A percentile compares a stretch with the other conserved stretches of the same genome.
These are phyloP conservation scores for Erinaceus europaeus DNA, from an alignment of 2,113 vertebrate genomes.

Conservation along the genomic window DNA sequence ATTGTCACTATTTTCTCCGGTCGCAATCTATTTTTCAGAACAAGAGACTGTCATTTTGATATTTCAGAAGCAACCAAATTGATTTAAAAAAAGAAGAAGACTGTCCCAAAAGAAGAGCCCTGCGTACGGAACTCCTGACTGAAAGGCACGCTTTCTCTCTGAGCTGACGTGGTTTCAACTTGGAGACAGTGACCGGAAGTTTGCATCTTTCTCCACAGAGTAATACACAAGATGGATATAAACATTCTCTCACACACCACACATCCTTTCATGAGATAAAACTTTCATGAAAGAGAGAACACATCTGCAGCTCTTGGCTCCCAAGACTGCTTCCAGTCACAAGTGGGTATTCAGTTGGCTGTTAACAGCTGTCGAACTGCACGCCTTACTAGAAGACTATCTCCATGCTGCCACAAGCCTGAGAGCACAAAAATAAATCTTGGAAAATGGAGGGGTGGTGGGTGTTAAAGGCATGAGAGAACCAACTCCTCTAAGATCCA, in stretches of 20 bases:
- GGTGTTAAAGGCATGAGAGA: not conserved
- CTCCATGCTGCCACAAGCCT: not conserved
- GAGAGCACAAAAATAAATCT: not conserved
- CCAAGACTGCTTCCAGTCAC: constrained; percentile 17
- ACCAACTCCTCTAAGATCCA: not conserved
- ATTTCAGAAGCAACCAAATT: constrained; percentile 42
- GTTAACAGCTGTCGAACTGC: not conserved
- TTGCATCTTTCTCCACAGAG: not conserved
- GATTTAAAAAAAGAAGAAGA: constrained; percentile 43
- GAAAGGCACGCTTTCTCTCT: not conserved
- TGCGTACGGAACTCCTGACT: not conserved
- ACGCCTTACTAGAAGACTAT: not conserved
- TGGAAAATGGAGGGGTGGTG: not conserved
- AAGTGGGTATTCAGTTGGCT: not conserved
- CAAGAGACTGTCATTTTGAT: constrained; percentile 44
- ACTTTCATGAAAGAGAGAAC: not conserved
- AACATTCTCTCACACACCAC: not conserved
- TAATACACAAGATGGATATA: not conserved
- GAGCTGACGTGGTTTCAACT: constrained; percentile 11
- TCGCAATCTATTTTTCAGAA: constrained; percentile 7
- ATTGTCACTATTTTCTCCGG: not conserved
- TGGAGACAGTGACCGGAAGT: not conserved
- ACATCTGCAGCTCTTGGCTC: not conserved
- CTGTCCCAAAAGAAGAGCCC: not conserved
- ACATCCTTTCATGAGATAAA: not conserved